These are phyloP conservation scores for Cecidostiba fungosa DNA, from an alignment of 2,888 invertebrate genomes.

Conservation along the genomic window DNA sequence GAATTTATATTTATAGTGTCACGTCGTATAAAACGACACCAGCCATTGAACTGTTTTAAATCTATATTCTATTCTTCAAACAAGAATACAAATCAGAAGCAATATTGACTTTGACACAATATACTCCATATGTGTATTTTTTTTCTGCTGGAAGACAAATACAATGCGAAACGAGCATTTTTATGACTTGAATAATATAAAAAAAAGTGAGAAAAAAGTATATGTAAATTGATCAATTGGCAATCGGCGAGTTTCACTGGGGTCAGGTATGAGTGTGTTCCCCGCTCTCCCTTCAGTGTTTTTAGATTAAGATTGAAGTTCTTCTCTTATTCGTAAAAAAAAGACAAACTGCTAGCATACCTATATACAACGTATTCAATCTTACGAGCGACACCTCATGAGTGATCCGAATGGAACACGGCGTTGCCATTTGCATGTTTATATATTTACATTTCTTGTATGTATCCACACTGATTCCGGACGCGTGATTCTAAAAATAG, in stretches of 20 bases:
- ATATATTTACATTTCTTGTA: constrained; percentile 46
- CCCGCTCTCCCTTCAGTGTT: constrained; percentile 77
- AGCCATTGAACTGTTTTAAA: not conserved
- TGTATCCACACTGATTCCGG: constrained; percentile 27
- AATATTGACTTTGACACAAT: not conserved
- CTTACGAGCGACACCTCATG: constrained; percentile 75
- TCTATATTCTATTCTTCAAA: not conserved
- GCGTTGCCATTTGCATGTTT: constrained; percentile 75
- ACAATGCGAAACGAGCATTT: constrained; percentile 8
- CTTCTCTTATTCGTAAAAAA: constrained; percentile 61
- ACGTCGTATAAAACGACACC: not conserved
- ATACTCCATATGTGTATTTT: not conserved
- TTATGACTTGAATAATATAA: constrained; percentile 31
- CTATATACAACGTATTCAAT: constrained; percentile 68
- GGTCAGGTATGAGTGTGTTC: constrained; percentile 79
- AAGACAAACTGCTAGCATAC: constrained; percentile 63
- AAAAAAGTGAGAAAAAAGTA: constrained; percentile 49
- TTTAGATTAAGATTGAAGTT: constrained; percentile 69
- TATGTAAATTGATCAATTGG: constrained; percentile 70
- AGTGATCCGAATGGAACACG: constrained; percentile 75
- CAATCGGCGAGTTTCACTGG: constrained; percentile 79
- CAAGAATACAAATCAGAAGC: not conserved
- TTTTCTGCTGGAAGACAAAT: not conserved
- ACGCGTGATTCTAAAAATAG: constrained; percentile 43
- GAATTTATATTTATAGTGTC: not conserved